Evolutionary conservation across 2,888 invertebrate genomes (phyloP).

Genomic region (Anorthoa munda): DNA sequence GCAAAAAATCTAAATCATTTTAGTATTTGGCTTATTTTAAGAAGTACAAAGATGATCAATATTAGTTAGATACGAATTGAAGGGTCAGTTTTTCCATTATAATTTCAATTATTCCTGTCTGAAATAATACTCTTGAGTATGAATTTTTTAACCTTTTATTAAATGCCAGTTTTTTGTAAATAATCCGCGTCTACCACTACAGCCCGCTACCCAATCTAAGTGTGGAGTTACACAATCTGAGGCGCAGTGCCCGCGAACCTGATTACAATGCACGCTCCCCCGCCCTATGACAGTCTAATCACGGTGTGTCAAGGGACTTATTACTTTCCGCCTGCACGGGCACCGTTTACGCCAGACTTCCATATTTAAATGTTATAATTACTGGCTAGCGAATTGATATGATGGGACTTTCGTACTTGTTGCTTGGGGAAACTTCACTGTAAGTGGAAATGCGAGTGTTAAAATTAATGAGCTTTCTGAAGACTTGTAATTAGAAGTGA

Average conservation of each 20-base stretch:
- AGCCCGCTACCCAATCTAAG: slow-evolving; percentile 50
- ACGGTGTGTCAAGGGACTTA: slow-evolving; percentile 79
- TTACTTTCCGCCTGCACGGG: slow-evolving; percentile 71
- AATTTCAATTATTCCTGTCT: too few species aligned
- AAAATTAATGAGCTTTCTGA: slow-evolving; percentile 52
- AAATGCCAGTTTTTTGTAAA: neutral
- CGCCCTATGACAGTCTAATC: slow-evolving; percentile 84
- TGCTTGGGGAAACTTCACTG: slow-evolving; percentile 33
- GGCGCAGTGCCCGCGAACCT: slow-evolving; percentile 71
- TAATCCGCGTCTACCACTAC: slow-evolving; percentile 37
- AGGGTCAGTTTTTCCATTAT: too few species aligned
- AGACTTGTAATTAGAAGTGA: slow-evolving; percentile 48
- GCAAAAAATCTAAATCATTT: too few species aligned
- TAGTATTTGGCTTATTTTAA: too few species aligned
- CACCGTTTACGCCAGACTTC: slow-evolving; percentile 67
- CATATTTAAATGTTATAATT: slow-evolving; percentile 69
- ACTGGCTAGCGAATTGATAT: slow-evolving; percentile 53
- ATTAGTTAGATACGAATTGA: too few species aligned
- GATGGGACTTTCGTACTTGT: slow-evolving; percentile 50
- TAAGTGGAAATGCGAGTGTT: slow-evolving; percentile 33
- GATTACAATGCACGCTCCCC: slow-evolving; percentile 80
- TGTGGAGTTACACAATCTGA: slow-evolving; percentile 70
- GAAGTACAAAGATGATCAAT: too few species aligned
- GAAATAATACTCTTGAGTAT: too few species aligned
- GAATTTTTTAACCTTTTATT: neutral